Percentiles rank a stretch among this genome's conserved stretches.
phyloP scores from a whole-genome alignment of 2,888 invertebrate species.

The Lepidochrysops patricia region DNA sequence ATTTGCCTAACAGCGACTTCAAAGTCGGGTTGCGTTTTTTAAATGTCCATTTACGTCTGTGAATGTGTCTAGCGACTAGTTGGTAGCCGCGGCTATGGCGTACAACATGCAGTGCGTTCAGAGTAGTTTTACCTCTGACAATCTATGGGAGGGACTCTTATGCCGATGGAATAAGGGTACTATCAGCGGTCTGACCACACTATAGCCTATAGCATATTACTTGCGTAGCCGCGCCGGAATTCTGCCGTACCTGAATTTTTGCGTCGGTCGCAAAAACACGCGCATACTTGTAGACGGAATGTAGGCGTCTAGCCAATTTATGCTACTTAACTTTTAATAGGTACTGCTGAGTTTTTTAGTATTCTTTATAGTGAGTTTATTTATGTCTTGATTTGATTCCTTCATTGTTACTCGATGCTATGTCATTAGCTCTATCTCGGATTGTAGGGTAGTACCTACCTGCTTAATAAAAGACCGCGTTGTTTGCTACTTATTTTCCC shows the following conservation, averaged over 20 bases:
- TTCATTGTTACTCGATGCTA: neutral
- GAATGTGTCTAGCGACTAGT: constrained; percentile 8
- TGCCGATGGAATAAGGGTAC: too few species aligned
- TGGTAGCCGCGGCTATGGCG: neutral
- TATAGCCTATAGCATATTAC: too few species aligned
- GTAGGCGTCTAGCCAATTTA: constrained; percentile 40
- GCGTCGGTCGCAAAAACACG: constrained; percentile 26
- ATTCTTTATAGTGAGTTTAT: neutral
- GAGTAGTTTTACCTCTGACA: too few species aligned
- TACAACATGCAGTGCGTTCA: neutral
- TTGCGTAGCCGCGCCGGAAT: constrained; percentile 18
- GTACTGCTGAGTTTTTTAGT: constrained; percentile 5
- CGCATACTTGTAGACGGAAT: constrained; percentile 44
- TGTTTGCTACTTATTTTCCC: neutral
- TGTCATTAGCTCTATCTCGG: neutral
- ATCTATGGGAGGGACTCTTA: too few species aligned
- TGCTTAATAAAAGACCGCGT: neutral
- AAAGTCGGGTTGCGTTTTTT: constrained; percentile 15
- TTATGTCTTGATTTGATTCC: constrained; percentile 1
- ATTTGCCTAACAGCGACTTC: constrained; percentile 5
- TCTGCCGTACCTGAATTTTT: constrained; percentile 46
- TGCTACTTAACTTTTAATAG: constrained; percentile 10
- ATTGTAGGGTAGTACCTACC: neutral
- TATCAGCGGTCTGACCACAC: too few species aligned
- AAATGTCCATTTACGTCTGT: constrained; percentile 10